Percentiles rank a stretch among this genome's conserved stretches.
phyloP scores from a whole-genome alignment of 2,888 invertebrate species.

The Tachina fera region DNA sequence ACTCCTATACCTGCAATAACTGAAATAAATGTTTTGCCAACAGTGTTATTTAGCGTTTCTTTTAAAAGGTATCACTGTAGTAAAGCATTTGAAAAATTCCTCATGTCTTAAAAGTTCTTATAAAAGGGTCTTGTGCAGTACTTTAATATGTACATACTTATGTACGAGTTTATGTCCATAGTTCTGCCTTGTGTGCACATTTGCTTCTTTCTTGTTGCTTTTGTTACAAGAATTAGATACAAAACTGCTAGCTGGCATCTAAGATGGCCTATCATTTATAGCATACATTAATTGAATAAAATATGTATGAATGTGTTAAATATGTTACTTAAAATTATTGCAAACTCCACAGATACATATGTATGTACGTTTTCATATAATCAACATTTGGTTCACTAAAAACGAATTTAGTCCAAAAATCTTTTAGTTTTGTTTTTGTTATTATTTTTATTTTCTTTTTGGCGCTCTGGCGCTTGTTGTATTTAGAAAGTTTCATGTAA shows the following conservation, averaged over 20 bases:
- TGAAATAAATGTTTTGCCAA: too few species aligned
- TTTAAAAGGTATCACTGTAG: too few species aligned
- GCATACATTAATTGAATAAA: not conserved
- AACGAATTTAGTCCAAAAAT: not conserved
- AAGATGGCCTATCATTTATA: constrained; percentile 10
- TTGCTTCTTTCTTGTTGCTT: constrained; percentile 6
- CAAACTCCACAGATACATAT: constrained; percentile 3
- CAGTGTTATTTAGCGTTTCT: too few species aligned
- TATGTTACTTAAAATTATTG: constrained; percentile 32
- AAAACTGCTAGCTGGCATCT: constrained; percentile 7
- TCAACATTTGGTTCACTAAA: not conserved
- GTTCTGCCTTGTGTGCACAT: not conserved
- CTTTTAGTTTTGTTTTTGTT: not conserved
- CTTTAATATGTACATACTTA: too few species aligned
- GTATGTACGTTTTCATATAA: not conserved
- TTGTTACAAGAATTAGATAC: constrained; percentile 9
- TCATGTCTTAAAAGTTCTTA: too few species aligned
- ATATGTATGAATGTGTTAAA: not conserved
- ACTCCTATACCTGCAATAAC: too few species aligned
- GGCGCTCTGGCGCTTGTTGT: not conserved
- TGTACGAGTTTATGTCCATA: too few species aligned
- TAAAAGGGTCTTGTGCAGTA: too few species aligned
- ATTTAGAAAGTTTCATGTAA: constrained; percentile 17
- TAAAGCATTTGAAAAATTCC: too few species aligned
- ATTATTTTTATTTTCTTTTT: too few species aligned